These are phyloP conservation scores for Chouioia cunea DNA, from an alignment of 2,888 invertebrate genomes.

Conservation along the genomic window DNA sequence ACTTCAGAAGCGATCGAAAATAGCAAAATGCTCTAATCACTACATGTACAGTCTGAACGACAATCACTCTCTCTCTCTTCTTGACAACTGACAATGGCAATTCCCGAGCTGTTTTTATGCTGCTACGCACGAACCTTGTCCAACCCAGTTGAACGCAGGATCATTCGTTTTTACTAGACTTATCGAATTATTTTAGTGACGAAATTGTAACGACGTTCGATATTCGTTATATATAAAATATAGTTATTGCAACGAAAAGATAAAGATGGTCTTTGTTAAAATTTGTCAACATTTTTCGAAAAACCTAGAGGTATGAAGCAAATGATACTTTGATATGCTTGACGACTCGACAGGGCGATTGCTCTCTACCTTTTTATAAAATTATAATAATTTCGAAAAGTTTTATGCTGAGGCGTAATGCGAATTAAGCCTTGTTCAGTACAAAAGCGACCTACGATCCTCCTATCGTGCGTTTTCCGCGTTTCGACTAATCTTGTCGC, in stretches of 20 bases:
- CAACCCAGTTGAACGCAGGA: conserved; percentile 25
- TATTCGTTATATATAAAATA: conserved; percentile 19
- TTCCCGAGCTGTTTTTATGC: conserved; percentile 56
- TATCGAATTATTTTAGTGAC: background rate
- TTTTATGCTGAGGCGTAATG: conserved; percentile 44
- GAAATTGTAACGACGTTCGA: conserved; percentile 40
- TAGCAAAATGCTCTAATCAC: conserved; percentile 47
- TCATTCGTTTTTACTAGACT: conserved; percentile 12
- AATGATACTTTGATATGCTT: conserved; percentile 16
- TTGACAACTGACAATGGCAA: conserved; percentile 58
- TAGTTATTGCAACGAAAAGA: conserved; percentile 24
- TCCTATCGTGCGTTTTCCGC: conserved; percentile 32
- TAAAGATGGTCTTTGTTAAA: conserved; percentile 6
- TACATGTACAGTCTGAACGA: conserved; percentile 64
- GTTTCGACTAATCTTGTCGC: conserved; percentile 12
- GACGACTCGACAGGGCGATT: conserved; percentile 6
- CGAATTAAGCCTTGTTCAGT: conserved; percentile 37
- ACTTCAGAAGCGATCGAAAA: conserved; percentile 49
- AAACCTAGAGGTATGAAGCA: background rate
- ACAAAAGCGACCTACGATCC: conserved; percentile 29
- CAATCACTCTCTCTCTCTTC: conserved; percentile 66
- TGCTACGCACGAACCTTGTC: conserved; percentile 56
- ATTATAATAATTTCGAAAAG: conserved; percentile 45
- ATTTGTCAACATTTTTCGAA: conserved; percentile 7
- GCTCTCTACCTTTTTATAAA: conserved; percentile 11